These are phyloP conservation scores for Trichopoda pennipes DNA, from an alignment of 2,888 invertebrate genomes.

Conservation along the genomic window DNA sequence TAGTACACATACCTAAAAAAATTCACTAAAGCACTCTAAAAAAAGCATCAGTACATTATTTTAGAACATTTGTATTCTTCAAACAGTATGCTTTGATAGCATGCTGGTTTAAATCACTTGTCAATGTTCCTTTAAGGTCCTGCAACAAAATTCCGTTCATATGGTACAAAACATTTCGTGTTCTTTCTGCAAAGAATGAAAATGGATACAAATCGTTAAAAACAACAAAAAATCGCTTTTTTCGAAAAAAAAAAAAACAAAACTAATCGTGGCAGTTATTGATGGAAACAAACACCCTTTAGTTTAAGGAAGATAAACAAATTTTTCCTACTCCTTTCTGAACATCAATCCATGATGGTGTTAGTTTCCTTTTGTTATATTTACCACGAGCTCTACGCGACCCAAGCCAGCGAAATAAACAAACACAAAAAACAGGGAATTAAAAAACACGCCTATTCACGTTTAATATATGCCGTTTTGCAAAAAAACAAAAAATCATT, in stretches of 20 bases:
- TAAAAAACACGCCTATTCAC: conserved; percentile 63
- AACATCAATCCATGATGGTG: conserved; percentile 38
- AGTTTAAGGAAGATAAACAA: conserved; percentile 53
- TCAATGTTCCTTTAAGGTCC: conserved; percentile 28
- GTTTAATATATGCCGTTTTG: conserved; percentile 49
- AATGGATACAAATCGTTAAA: too few relatives aligned
- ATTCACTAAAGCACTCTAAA: too few relatives aligned
- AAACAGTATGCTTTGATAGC: too few relatives aligned
- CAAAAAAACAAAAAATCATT: conserved; percentile 2
- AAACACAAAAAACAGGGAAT: not conserved
- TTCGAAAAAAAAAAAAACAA: not conserved
- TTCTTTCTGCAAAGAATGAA: not conserved
- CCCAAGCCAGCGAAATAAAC: conserved; percentile 16
- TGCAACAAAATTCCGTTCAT: conserved; percentile 1
- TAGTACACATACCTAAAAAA: too few relatives aligned
- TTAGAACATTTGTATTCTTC: too few relatives aligned
- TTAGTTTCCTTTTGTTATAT: conserved; percentile 49
- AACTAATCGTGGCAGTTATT: conserved; percentile 68
- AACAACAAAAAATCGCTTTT: conserved; percentile 14
- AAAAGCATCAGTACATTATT: too few relatives aligned
- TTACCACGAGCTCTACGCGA: conserved; percentile 62
- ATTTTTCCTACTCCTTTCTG: conserved; percentile 16
- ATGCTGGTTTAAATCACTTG: too few relatives aligned
- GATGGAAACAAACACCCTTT: conserved; percentile 69
- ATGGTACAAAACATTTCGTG: conserved; percentile 2